Evolutionary conservation across 2,113 vertebrate genomes (phyloP).

Genomic region (Tapirus terrestris): DNA sequence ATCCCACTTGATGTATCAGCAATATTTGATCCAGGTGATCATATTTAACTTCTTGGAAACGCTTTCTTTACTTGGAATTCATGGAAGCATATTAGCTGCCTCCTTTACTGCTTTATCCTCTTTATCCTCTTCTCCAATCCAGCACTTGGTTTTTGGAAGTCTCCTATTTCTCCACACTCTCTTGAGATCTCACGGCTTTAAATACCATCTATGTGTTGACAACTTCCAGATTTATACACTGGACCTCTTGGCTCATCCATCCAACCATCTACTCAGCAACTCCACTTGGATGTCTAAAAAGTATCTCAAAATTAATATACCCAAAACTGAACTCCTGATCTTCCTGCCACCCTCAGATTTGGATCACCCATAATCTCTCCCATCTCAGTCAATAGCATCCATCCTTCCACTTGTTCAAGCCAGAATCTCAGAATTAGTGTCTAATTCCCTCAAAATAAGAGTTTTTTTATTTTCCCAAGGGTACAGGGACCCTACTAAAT

Average conservation of each 20-base stretch:
- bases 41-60: background rate
- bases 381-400: background rate
- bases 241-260: background rate
- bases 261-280: background rate
- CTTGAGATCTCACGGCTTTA: background rate
- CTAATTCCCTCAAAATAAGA: background rate
- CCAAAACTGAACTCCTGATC: background rate
- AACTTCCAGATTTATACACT: background rate
- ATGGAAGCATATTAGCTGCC: background rate
- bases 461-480: background rate
- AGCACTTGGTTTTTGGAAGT: background rate
- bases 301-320: background rate
- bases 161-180: background rate
- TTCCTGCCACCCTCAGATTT: background rate
- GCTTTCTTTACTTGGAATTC: background rate
- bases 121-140: background rate
- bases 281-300: background rate
- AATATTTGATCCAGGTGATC: background rate
- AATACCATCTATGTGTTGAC: background rate
- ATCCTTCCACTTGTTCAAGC: background rate
- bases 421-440: background rate
- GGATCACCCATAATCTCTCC: background rate
- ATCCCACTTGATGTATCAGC: background rate
- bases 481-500: background rate
- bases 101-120: background rate